Conservation (phyloP, 2,888 invertebrate genomes). For the Ferrisia virgata region DNA sequence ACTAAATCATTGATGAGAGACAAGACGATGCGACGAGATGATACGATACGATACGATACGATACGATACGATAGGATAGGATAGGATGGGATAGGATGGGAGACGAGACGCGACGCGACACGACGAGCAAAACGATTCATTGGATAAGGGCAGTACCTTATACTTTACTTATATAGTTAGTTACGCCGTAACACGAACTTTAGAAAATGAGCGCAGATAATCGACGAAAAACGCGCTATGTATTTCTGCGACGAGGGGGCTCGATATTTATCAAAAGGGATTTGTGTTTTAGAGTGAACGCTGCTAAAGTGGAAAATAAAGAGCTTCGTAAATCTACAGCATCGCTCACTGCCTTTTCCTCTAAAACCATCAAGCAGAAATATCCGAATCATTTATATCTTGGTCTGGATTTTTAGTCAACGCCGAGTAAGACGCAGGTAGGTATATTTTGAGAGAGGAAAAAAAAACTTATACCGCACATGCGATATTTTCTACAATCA, state of each 20-base stretch:
- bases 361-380: constrained; percentile 42
- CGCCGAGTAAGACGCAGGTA: neutral
- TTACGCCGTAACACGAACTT: neutral
- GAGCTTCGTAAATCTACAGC: constrained; percentile 39
- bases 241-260: constrained; percentile 3
- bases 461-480: neutral
- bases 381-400: constrained; percentile 43
- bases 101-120: neutral
- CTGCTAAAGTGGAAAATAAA: constrained; percentile 40
- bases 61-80: no score
- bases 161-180: no score
- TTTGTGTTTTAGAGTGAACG: constrained; percentile 27
- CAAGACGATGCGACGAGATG: no score
- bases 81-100: neutral
- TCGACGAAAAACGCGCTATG: constrained; percentile 34
- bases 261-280: constrained; percentile 43
- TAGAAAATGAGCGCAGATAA: constrained; percentile 37
- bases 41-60: no score
- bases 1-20: neutral
- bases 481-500: neutral
- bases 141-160: neutral
- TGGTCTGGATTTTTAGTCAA: neutral
- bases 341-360: constrained; percentile 26
- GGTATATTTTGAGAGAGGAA: neutral
- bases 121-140: neutral